Conservation (phyloP, 1,140 invertebrate species). For the Drosophila takahashii region DNA sequence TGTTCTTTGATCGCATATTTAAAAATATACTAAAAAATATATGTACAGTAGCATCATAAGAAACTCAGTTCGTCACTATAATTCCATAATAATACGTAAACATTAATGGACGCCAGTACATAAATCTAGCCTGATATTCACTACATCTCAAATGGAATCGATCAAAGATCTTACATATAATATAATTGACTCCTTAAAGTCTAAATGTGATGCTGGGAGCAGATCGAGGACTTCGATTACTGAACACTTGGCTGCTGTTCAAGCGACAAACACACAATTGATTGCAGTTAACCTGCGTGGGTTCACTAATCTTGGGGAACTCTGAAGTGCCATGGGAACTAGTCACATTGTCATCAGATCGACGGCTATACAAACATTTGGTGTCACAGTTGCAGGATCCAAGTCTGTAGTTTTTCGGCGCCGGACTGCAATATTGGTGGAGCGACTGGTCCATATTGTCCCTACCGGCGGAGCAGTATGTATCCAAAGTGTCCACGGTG, state of each 20-base stretch:
- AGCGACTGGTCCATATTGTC: constrained; percentile 20
- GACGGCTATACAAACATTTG: constrained; percentile 72
- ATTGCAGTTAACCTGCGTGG: constrained; percentile 60
- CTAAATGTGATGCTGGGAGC: constrained; percentile 76
- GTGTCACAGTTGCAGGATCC: constrained; percentile 73
- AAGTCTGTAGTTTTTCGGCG: constrained; percentile 14
- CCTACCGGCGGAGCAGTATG: constrained; percentile 31
- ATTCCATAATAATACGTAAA: constrained; percentile 8
- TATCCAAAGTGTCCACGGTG: constrained; percentile 62
- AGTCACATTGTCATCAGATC: constrained; percentile 76
- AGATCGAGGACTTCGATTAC: constrained; percentile 68
- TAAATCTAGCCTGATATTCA: constrained; percentile 15
- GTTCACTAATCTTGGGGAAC: constrained; percentile 37
- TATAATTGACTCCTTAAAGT: constrained; percentile 33
- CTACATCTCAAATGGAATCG: not conserved
- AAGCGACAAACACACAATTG: constrained; percentile 72
- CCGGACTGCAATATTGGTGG: constrained; percentile 22
- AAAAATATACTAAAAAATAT: not conserved
- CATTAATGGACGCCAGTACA: constrained; percentile 17
- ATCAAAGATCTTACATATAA: constrained; percentile 2
- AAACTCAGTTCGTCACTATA: not conserved
- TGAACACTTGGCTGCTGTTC: constrained; percentile 58
- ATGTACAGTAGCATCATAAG: not conserved
- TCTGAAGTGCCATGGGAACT: constrained; percentile 24
- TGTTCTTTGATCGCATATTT: too few relatives aligned